Base-by-base conservation (phyloP, 37 sponge, comb jelly and placozoan species). In the Oopsacas minuta region DNA sequence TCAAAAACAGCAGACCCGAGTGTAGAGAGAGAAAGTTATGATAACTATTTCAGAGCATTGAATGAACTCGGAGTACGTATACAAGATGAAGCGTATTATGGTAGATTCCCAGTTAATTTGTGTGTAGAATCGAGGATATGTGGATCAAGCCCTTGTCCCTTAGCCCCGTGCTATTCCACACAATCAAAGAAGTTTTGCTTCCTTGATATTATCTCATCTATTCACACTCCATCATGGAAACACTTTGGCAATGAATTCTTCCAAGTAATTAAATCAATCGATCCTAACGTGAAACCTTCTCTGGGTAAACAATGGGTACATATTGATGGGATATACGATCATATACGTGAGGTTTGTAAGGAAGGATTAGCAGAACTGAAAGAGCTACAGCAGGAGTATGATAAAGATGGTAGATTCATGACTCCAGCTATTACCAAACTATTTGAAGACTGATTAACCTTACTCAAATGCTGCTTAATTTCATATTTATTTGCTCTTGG, bases 71-170 rank as follows among this genome's bases (percentile, higher is more conserved):
- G 75, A 61, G 28, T 61, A 61, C 20, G 20, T 7, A 61, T 61
- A 3, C 75, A 61, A 12, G 75, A 61, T 61, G 75, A 61, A 12
- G 75, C 75, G 20, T 61, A 61, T 12, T 25, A 61, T 61, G 75
- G 75, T 20, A 10, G 75, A 12, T 61, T 61, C 30, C 75, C 75
- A 25, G 75, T 61, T 3, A 61, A n/a, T 61, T 3, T 61, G 17
- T 61, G 75, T 61, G 22, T 61, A 25, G 75, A 61, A 61, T 61
- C 75, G 20, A 61, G 75, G 22, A 61, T 61, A 25, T 61, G 75
- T 12, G 75, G 28, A 20, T 3, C 22, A 20, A 61, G 75, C 30
- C 75, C 75, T 12, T 61, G 75, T 12, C 75, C 75, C 28, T 12
- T 61, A 20, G 75, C 75, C 28, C 32, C 75, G 7, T 25, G 30